Percentiles rank a stretch among this genome's conserved stretches.
phyloP scores from a whole-genome alignment of 1,140 invertebrate species.

The Hydropsyche tenuis region DNA sequence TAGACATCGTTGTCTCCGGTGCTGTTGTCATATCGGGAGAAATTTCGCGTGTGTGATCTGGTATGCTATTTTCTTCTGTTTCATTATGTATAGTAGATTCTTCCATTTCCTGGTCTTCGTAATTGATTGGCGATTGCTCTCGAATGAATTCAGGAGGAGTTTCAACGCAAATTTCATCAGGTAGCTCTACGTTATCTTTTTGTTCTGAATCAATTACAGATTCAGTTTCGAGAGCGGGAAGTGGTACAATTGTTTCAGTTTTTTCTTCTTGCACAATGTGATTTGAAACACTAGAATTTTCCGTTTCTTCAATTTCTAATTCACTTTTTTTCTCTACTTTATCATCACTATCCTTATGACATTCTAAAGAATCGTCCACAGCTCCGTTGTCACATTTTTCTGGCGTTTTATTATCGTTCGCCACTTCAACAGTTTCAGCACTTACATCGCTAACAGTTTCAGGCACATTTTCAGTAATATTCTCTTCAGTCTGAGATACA shows the following conservation, averaged over 20 bases:
- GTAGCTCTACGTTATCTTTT: no score
- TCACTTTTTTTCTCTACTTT: not conserved
- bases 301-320: not conserved
- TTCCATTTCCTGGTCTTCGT: conserved; percentile 19
- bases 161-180: conserved; percentile 27
- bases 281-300: not conserved
- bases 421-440: not conserved
- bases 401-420: no score
- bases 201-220: not conserved
- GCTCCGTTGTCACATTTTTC: no score
- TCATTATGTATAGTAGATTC: not conserved
- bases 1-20: conserved; percentile 7
- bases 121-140: not conserved
- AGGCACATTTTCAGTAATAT: not conserved
- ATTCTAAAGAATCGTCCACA: no score
- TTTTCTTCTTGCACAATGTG: not conserved
- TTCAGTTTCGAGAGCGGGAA: not conserved
- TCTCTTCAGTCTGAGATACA: not conserved
- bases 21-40: not conserved
- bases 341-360: not conserved
- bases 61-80: conserved; percentile 30
- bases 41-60: conserved; percentile 18
- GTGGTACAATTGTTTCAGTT: no score
- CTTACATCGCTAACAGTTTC: not conserved
- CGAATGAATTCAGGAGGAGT: conserved; percentile 17